These are phyloP conservation scores for Columba guinea DNA, from an alignment of 2,797 vertebrate species.

Conservation along the genomic window DNA sequence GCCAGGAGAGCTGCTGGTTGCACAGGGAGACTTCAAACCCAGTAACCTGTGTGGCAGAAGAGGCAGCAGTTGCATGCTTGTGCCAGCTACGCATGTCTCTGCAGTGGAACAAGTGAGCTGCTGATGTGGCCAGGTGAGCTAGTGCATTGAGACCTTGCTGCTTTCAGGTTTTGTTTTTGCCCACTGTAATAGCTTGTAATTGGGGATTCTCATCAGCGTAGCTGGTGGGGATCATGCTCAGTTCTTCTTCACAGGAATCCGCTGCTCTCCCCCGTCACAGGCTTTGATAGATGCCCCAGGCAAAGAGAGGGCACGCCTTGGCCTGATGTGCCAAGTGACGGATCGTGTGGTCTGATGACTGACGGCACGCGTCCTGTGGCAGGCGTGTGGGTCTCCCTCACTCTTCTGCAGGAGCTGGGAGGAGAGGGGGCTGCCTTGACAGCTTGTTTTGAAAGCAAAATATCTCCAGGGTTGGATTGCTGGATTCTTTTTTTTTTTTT, in stretches of 20 bases:
- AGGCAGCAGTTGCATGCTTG: not conserved
- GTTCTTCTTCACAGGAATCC: not conserved
- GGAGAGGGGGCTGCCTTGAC: constrained; percentile 19
- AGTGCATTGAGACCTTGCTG: not conserved
- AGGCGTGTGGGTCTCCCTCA: not conserved
- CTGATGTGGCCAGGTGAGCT: not conserved
- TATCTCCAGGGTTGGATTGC: constrained; percentile 30
- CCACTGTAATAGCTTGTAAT: not conserved
- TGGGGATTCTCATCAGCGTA: not conserved
- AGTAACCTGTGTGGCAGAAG: not conserved
- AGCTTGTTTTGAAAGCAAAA: constrained; percentile 56
- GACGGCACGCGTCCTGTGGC: not conserved
- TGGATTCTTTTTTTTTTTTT: not conserved
- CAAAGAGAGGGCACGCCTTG: not conserved
- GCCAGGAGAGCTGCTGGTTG: not conserved
- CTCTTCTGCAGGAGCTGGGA: not conserved
- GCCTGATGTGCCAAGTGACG: constrained; percentile 18
- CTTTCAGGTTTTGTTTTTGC: not conserved
- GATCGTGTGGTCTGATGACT: constrained; percentile 29
- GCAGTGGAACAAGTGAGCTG: not conserved
- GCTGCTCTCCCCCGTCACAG: not conserved
- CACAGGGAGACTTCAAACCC: not conserved
- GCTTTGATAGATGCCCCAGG: not conserved
- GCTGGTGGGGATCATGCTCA: not conserved
- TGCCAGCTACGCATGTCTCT: not conserved